Conservation (phyloP, 2,888 invertebrate genomes). For the Lycophotia porphyrea region DNA sequence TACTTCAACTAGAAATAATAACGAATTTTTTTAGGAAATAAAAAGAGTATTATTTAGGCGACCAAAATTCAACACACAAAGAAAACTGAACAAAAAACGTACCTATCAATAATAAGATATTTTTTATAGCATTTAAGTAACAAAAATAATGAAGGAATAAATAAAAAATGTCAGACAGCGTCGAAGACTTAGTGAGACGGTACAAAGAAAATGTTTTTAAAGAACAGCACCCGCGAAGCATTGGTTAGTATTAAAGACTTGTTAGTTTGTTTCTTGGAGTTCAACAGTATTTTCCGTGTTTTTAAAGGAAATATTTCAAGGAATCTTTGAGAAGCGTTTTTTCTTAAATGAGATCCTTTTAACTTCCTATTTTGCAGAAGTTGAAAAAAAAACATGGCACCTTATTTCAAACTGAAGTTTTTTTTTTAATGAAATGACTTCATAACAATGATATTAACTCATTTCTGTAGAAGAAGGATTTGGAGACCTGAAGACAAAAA, state of each 20-base stretch:
- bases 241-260: conserved; percentile 79
- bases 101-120: not conserved
- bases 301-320: not conserved
- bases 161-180: conserved; percentile 81
- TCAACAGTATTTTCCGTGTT: not conserved
- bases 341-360: not conserved
- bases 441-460: not conserved
- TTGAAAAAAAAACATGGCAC: not conserved
- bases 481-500: not conserved
- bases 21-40: not conserved
- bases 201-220: conserved; percentile 79
- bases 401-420: not conserved
- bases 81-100: not conserved
- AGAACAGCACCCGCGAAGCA: conserved; percentile 78
- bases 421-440: not conserved
- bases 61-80: conserved; percentile 38
- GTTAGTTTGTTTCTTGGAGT: not conserved
- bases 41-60: not conserved
- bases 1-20: not conserved
- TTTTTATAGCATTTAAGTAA: conserved; percentile 36
- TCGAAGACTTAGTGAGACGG: conserved; percentile 76
- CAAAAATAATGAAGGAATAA: conserved; percentile 68
- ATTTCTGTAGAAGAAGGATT: not conserved
- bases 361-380: not conserved
- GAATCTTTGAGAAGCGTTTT: conserved; percentile 1